Percentiles rank a stretch among this genome's conserved stretches.
phyloP scores from a whole-genome alignment of 2,888 invertebrate genomes.

The Scaptomyza caliginosa region DNA sequence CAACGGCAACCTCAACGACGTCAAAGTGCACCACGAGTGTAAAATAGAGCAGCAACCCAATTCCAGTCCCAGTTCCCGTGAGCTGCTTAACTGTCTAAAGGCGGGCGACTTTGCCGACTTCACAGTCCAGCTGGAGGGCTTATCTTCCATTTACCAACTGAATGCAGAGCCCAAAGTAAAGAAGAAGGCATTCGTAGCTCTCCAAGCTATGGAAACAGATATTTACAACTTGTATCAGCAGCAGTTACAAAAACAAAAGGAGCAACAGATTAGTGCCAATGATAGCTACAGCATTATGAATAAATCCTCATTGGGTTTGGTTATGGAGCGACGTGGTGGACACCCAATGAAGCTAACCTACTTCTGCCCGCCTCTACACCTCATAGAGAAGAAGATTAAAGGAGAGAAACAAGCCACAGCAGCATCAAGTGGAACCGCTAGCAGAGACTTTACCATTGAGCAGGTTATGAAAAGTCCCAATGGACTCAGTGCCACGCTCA shows the following conservation, averaged over 20 bases:
- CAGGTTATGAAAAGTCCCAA: constrained; percentile 83
- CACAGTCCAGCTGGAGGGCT: constrained; percentile 95
- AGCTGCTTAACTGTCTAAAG: constrained; percentile 92
- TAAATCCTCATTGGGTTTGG: constrained; percentile 94
- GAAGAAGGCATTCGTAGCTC: constrained; percentile 94
- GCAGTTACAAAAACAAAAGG: constrained; percentile 86
- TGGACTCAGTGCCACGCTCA: constrained; percentile 94
- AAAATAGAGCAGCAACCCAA: constrained; percentile 93
- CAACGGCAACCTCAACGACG: constrained; percentile 93
- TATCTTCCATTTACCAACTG: constrained; percentile 95
- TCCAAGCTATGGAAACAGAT: constrained; percentile 96
- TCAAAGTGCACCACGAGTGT: constrained; percentile 95
- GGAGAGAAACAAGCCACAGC: constrained; percentile 7
- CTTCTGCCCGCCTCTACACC: constrained; percentile 85
- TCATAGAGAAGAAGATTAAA: constrained; percentile 47
- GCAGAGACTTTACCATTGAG: constrained; percentile 87
- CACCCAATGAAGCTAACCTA: constrained; percentile 97
- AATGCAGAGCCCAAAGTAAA: constrained; percentile 97
- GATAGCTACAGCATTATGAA: constrained; percentile 89
- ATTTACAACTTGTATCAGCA: constrained; percentile 91
- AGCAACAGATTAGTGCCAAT: constrained; percentile 88
- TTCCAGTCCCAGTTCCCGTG: constrained; percentile 81
- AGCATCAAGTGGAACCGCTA: constrained; percentile 51
- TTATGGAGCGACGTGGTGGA: constrained; percentile 93
- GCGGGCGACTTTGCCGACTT: constrained; percentile 96